Conservation (phyloP, 2,113 vertebrate genomes). For the Pituophis catenifer region DNA sequence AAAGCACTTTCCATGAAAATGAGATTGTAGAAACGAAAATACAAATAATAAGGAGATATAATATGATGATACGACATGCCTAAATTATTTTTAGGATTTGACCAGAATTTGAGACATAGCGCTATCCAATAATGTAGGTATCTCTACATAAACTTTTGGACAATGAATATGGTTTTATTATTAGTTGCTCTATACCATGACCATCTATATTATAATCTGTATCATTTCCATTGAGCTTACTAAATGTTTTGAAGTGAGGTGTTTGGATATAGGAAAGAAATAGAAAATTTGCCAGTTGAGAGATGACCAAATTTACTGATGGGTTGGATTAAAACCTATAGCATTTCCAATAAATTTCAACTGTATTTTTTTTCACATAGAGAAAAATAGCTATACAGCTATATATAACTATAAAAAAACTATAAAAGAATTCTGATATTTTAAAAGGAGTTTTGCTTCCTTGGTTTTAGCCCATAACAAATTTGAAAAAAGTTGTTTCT, state of each 20-base stretch:
- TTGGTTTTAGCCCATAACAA: neutral
- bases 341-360: neutral
- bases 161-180: neutral
- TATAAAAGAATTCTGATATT: neutral
- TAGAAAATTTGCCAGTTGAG: neutral
- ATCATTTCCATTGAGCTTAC: neutral
- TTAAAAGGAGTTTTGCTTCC: neutral
- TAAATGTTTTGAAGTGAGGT: neutral
- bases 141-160: neutral
- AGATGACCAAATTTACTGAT: neutral
- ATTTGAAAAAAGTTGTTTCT: neutral
- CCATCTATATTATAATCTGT: neutral
- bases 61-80: neutral
- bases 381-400: neutral
- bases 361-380: neutral
- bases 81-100: neutral
- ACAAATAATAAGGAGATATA: slow-evolving; percentile 6
- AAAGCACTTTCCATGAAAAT: neutral
- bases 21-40: neutral
- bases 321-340: neutral
- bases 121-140: neutral
- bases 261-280: neutral
- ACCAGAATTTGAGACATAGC: neutral
- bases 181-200: neutral
- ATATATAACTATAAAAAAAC: neutral